Percentiles rank a stretch among this genome's conserved stretches.
phyloP scores from a whole-genome alignment of 2,797 vertebrate species.

The Thunnus albacares region DNA sequence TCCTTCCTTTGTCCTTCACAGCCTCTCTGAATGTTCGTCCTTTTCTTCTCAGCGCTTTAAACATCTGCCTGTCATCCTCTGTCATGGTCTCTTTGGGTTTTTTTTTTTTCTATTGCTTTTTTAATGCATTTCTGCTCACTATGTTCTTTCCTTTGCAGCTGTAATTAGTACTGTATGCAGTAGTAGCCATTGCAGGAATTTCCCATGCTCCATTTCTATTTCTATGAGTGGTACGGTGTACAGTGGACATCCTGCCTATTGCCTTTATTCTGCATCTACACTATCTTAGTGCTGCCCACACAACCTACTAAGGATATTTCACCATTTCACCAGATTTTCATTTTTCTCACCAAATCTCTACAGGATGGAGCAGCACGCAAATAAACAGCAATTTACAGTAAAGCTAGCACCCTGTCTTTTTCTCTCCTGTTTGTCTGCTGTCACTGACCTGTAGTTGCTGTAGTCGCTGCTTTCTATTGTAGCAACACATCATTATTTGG shows the following conservation, averaged over 20 bases:
- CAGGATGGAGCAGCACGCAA: not conserved
- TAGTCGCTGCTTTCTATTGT: not conserved
- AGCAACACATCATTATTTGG: constrained; percentile 27
- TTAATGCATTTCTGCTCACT: not conserved
- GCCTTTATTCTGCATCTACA: not conserved
- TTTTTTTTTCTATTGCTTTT: constrained; percentile 23
- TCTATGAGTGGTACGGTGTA: not conserved
- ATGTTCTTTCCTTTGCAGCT: constrained; percentile 17
- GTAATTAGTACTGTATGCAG: not conserved
- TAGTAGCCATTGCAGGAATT: not conserved
- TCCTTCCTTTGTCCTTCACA: constrained; percentile 63
- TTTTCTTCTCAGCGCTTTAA: constrained; percentile 49
- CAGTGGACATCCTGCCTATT: not conserved
- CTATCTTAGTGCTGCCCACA: not conserved
- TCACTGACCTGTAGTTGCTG: not conserved
- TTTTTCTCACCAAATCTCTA: constrained; percentile 9
- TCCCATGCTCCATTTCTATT: constrained; percentile 7
- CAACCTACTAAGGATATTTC: not conserved
- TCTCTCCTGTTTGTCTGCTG: constrained; percentile 8
- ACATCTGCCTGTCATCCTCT: constrained; percentile 46
- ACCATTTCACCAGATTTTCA: not conserved
- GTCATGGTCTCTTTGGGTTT: constrained; percentile 37
- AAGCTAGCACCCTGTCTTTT: not conserved
- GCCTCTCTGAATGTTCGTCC: constrained; percentile 17
- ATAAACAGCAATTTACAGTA: constrained; percentile 10